Evolutionary conservation across 2,888 invertebrate species (phyloP), one percentile per base, ranked within the genome.

Genomic region (Sinohyriopsis cumingii): DNA sequence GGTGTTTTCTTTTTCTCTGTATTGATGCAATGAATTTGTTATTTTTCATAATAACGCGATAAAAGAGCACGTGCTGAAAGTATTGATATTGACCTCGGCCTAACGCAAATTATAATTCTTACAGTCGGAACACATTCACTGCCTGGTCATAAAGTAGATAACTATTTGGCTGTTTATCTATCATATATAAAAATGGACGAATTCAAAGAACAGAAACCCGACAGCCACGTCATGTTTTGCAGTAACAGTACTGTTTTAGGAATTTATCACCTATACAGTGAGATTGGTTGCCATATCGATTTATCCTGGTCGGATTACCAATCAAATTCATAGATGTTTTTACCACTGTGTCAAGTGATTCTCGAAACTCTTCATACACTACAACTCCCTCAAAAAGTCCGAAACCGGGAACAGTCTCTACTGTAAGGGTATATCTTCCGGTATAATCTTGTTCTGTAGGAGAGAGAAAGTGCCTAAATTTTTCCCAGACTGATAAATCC

Each of bases 361-460:
- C 45, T 3, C 15, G 45, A 15, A 45, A 45, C 45, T 45, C 45
- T 45, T 45, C 45, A 90, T 89, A 55, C 53, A 93, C 91, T 9
- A 96, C 91, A 0, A 95, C 95, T 2, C 94, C 94, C 89, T 96
- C 96, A 87, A 96, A 96, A 62, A 94, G 89, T 0, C 93, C 95
- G 65, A 91, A 91, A 6, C 95, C 94, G 0, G 95, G 95, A 60
- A 85, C 78, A 0, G 94, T 94, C 25, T 72, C 92, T 91, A 75
- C 94, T 86, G 93, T 93, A 53, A 94, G 88, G 78, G 93, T 92
- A 78, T 95, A 84, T 57, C 77, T 65, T 19, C 75, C 71, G 45
- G 77, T 67, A 18, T 65, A 66, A 28, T 73, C 72, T n/a, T 67
- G 24, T 12, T 59, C 56, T n/a, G 65, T 53, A 15, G 19, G 19